phyloP scores from a whole-genome alignment of 92 coral and sea anemone species.

The Desmophyllum pertusum region DNA sequence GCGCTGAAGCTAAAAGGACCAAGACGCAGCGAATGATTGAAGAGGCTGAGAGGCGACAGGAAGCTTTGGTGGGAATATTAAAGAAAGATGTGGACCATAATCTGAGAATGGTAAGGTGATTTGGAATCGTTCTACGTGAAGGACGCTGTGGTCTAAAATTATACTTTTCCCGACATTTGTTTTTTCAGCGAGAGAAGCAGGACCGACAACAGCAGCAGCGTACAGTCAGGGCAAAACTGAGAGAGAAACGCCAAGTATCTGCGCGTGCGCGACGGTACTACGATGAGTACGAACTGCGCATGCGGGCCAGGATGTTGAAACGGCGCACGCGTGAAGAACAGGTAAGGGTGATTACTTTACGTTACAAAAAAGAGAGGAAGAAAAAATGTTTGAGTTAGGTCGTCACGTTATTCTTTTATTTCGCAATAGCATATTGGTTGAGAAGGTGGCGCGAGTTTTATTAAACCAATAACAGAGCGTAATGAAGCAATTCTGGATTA shows the following conservation, averaged over 20 bases:
- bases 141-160: too few species aligned
- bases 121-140: too few species aligned
- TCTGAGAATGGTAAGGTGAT: slow-evolving; percentile 83
- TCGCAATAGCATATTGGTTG: too few species aligned
- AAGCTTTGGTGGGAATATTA: slow-evolving; percentile 81
- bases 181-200: slow-evolving; percentile 81
- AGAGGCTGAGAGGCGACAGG: slow-evolving; percentile 93
- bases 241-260: slow-evolving; percentile 94
- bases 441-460: too few species aligned
- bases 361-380: too few species aligned
- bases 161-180: not conserved
- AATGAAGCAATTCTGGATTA: not conserved
- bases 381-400: not conserved
- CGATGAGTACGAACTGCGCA: slow-evolving; percentile 95
- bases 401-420: too few species aligned
- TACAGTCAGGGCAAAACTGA: slow-evolving; percentile 74
- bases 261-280: slow-evolving; percentile 99
- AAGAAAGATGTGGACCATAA: slow-evolving; percentile 89
- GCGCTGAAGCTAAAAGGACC: slow-evolving; percentile 65
- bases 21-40: slow-evolving; percentile 88
- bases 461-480: too few species aligned
- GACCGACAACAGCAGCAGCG: slow-evolving; percentile 88
- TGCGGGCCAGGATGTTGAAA: slow-evolving; percentile 97
- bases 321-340: slow-evolving; percentile 97
- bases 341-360: slow-evolving; percentile 49